phyloP scores from a whole-genome alignment of 2,888 invertebrate genomes.

The Seira ritae region DNA sequence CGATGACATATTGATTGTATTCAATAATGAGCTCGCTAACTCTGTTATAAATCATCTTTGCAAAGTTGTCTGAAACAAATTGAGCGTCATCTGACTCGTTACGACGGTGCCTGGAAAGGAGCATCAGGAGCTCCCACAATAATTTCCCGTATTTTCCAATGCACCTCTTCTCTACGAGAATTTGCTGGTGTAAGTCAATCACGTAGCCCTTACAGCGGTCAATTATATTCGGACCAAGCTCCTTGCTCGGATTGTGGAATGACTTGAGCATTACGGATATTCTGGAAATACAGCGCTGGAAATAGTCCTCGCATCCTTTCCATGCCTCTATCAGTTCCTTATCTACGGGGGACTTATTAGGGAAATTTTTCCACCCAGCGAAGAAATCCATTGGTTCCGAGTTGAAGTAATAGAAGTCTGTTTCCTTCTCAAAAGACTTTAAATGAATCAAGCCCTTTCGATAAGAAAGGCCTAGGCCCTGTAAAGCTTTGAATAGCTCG shows the following conservation, averaged over 20 bases:
- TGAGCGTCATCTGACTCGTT: background rate
- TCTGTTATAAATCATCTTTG: constrained; percentile 47
- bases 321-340: constrained; percentile 80
- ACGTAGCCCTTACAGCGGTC: constrained; percentile 92
- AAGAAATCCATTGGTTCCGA: constrained; percentile 84
- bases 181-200: constrained; percentile 82
- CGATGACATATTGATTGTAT: constrained; percentile 57
- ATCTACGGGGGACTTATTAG: constrained; percentile 74
- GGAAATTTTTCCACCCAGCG: constrained; percentile 75
- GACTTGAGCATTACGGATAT: constrained; percentile 81
- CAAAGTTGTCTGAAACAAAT: constrained; percentile 22
- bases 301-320: constrained; percentile 86
- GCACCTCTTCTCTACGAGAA: constrained; percentile 50
- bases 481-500: constrained; percentile 88
- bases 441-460: constrained; percentile 82
- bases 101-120: background rate
- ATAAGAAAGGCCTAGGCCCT: constrained; percentile 85
- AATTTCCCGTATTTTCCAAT: constrained; percentile 61
- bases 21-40: constrained; percentile 59
- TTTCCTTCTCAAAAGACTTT: constrained; percentile 72
- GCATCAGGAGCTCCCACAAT: constrained; percentile 63
- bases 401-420: constrained; percentile 77
- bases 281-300: constrained; percentile 84
- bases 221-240: constrained; percentile 87
- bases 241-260: constrained; percentile 83